Evolutionary conservation across 1,140 invertebrate species (phyloP), one percentile per base, ranked within the genome.

Genomic region (Aphaenogaster ashmeadi): DNA sequence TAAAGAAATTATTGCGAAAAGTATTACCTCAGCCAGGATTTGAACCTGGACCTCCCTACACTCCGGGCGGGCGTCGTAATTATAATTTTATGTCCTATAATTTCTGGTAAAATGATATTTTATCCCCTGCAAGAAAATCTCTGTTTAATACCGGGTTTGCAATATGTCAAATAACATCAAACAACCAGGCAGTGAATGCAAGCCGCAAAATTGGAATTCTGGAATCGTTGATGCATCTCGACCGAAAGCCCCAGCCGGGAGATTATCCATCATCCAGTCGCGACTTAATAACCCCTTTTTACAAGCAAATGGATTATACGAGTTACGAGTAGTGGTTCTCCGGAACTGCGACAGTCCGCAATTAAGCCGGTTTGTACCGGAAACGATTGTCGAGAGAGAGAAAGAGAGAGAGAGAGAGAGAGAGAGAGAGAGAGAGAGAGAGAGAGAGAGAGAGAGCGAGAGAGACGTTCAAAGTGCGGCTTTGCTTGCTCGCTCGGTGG

Each of bases 281-380:
- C 77, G 44, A 79, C 33, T 79, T 79, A 79, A 67, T 67, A 50
- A 79, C 11, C 58, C 38, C 33, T 52, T 79, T 79, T 79, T 79
- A 7, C 33, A 15, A 60, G 18, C 60, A 79, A 79, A 79, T 79
- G n/a, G 77, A 79, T 79, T 79, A 67, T 66, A 52, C 58, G 77
- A 79, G 44, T 38, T 78, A 78, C 54, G 74, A 60, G 58, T 47
- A 33, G 56, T 78, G 50, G n/a, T 78, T 47, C 21, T 27, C 38
- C 15, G 44, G 44, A 64, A 27, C 33, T 66, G 21, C 41, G 50
- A 84, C 56, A 69, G 58, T 87, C 13, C 52, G 71, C 84, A 88
- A 88, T 88, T 88, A 88, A 85, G 50, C 87, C 21, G 3, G 71
- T 66, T 60, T 88, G 44, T 84, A 47, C 27, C 27, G 56, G 80